phyloP scores from a whole-genome alignment of 2,113 vertebrate genomes.

The Mesoclemmys tuberculata region DNA sequence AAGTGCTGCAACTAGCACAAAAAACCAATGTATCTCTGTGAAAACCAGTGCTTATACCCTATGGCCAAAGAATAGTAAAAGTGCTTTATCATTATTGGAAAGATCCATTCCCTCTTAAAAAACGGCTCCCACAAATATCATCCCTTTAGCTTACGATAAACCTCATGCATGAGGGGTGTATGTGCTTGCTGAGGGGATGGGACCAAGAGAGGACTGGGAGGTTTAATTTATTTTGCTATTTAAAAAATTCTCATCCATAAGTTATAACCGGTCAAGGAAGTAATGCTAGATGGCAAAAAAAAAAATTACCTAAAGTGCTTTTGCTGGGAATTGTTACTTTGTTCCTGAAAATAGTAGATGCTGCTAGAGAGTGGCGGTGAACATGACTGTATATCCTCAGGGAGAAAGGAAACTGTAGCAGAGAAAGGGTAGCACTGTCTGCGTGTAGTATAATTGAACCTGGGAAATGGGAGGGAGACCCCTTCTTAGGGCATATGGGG shows the following conservation, averaged over 20 bases:
- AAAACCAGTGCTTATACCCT: not conserved
- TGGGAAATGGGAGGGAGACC: fast-evolving
- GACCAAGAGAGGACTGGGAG: not conserved
- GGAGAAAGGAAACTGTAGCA: not conserved
- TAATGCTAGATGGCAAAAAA: not conserved
- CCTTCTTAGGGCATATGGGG: not conserved
- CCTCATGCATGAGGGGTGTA: not conserved
- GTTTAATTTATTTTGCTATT: not conserved
- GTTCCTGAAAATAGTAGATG: not conserved
- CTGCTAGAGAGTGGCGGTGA: not conserved
- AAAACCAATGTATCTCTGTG: not conserved
- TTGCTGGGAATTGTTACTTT: not conserved
- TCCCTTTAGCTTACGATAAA: not conserved
- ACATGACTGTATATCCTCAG: not conserved
- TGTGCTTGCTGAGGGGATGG: not conserved
- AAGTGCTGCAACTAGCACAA: not conserved
- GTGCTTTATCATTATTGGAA: not conserved
- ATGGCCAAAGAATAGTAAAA: not conserved
- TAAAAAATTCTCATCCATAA: not conserved
- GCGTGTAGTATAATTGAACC: not conserved
- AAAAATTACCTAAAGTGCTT: not conserved
- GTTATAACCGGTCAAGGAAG: not conserved
- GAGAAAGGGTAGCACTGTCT: not conserved
- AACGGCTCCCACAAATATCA: not conserved
- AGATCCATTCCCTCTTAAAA: not conserved